Percentiles rank a stretch among this genome's conserved stretches.
Conservation (phyloP, 2,797 vertebrate species). For the Setipinna tenuifilis region DNA sequence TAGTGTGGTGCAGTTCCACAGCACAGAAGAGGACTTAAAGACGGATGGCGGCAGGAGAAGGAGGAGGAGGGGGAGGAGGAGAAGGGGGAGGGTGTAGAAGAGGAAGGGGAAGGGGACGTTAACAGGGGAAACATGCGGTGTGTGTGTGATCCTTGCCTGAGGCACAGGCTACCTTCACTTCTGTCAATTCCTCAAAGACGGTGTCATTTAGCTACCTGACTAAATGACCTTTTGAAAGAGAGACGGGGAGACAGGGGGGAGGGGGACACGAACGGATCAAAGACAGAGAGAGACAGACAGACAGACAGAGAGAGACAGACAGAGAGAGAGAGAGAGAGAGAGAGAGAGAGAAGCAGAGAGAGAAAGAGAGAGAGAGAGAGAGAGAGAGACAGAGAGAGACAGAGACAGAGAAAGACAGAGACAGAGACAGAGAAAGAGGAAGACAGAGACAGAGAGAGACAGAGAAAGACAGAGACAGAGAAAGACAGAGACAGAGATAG, state of each 20-base stretch:
- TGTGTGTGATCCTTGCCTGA: neutral
- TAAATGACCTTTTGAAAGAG: neutral
- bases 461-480: neutral
- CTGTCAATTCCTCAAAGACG: neutral
- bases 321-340: constrained; percentile 2
- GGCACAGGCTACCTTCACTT: neutral
- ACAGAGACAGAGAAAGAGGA: neutral
- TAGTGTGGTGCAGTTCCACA: neutral
- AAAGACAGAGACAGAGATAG: neutral
- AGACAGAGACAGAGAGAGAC: neutral
- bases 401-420: neutral
- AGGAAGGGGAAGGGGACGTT: neutral
- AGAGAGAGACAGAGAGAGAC: neutral
- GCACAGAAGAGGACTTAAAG: neutral
- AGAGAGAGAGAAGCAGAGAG: neutral
- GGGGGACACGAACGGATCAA: neutral
- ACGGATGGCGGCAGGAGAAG: neutral
- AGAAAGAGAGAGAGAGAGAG: neutral
- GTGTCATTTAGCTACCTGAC: neutral
- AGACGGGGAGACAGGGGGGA: neutral
- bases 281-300: neutral
- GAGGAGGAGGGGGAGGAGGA: too few species aligned
- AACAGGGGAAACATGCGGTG: neutral
- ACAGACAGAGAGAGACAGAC: neutral
- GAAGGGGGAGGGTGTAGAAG: too few species aligned